phyloP scores from a whole-genome alignment of 2,888 invertebrate genomes.

The Tetrapedia diversipes region DNA sequence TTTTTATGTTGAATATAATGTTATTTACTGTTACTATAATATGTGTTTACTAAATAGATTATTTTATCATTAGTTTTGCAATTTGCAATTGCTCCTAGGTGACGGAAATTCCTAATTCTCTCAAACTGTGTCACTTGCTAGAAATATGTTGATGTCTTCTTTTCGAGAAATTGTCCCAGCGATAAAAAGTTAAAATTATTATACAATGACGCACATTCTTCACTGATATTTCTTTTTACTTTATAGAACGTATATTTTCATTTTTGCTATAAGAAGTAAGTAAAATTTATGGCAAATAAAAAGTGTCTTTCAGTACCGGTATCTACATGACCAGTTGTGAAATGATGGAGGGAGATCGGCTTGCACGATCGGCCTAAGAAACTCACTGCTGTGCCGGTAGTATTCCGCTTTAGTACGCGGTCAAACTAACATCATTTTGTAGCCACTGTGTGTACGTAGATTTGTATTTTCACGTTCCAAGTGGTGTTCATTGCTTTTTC shows the following conservation, averaged over 20 bases:
- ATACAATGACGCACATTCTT: neutral
- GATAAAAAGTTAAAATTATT: neutral
- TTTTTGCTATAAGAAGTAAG: neutral
- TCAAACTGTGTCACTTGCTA: neutral
- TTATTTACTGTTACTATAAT: too few species aligned
- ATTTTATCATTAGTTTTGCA: neutral
- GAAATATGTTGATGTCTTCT: neutral
- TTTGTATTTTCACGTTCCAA: neutral
- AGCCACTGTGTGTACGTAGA: constrained; percentile 11
- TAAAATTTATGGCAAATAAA: constrained; percentile 1
- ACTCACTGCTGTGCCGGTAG: constrained; percentile 27
- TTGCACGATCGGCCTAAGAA: constrained; percentile 54
- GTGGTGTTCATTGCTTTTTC: neutral
- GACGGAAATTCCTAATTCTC: neutral
- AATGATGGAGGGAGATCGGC: constrained; percentile 56
- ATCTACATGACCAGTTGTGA: constrained; percentile 25
- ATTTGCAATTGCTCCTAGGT: neutral
- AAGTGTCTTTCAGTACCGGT: constrained; percentile 20
- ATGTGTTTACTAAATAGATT: neutral
- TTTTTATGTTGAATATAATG: too few species aligned
- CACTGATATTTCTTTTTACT: neutral
- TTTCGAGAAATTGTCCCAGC: neutral
- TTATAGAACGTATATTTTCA: neutral
- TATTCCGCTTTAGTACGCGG: constrained; percentile 56
- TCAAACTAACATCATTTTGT: constrained; percentile 52